A percentile compares a stretch with the other conserved stretches of the same genome.
Evolutionary conservation across 2,797 vertebrate genomes (phyloP).

Genomic region (Eremophila alpestris): DNA sequence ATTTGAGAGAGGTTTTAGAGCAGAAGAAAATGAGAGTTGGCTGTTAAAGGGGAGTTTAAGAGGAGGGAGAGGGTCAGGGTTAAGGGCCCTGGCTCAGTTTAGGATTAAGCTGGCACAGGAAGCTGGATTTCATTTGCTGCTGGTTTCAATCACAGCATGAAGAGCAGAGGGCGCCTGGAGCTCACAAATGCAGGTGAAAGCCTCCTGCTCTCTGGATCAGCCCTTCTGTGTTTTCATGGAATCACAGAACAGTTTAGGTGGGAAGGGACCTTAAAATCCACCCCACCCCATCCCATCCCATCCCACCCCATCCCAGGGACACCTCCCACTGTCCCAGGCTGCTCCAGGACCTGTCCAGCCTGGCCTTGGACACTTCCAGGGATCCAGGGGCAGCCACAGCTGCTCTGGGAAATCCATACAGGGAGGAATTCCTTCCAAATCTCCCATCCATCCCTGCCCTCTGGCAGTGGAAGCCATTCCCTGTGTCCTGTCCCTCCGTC

Average conservation of each 20-base stretch:
- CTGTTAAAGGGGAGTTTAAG: fast-evolving
- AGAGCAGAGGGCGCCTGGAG: constrained; percentile 33
- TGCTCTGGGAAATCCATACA: neutral
- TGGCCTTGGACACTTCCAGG: neutral
- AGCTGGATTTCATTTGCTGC: too few relatives aligned
- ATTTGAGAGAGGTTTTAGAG: neutral
- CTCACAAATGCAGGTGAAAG: neutral
- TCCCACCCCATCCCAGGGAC: too few relatives aligned
- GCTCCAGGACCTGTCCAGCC: neutral
- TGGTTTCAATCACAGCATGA: fast-evolving
- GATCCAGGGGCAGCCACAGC: neutral
- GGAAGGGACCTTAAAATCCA: neutral
- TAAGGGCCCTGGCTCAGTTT: fast-evolving
- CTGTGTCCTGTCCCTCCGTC: neutral
- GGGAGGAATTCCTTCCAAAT: neutral
- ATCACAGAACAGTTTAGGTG: too few relatives aligned
- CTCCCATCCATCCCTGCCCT: neutral
- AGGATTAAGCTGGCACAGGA: neutral
- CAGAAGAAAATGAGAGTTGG: neutral
- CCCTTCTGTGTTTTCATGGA: neutral
- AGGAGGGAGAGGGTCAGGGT: neutral
- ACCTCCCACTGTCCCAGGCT: neutral
- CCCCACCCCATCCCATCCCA: neutral
- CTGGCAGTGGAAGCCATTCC: neutral
- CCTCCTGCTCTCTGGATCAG: fast-evolving